Evolutionary conservation across 2,888 invertebrate genomes (phyloP), one percentile per base, ranked within the genome.

Genomic region (Oeneis ivallda): DNA sequence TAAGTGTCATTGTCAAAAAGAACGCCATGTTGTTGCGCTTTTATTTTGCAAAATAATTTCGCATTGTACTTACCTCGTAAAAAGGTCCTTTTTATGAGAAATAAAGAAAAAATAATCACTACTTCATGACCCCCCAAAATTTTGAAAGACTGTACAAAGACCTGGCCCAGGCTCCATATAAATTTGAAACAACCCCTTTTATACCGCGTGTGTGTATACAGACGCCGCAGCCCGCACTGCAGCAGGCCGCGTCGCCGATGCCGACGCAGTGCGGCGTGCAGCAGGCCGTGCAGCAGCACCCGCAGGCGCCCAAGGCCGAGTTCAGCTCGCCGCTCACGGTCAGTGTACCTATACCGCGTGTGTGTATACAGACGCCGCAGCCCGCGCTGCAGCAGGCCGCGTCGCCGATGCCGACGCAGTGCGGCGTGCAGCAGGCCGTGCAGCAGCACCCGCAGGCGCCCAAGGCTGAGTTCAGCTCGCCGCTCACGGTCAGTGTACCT

Each of bases 331-430:
- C 56, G 45, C 47, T 60, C 37, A 49, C 49, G 39, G 37, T 37
- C 4, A 17, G 32, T 52, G n/a, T n/a, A n/a, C n/a, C n/a, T n/a
- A 26, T 26, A 26, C 2, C 26, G 3, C 26, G 26, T 26, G 26
- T 26, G 26, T n/a, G n/a, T 65, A 86, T 82, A 66, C 82, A 80
- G 69, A 70, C 72, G 2, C 78, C 76, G 64, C 86, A 72, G 75
- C 91, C 76, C 74, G 85, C 81, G 69, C 82, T 79, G 71, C 88
- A 86, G 80, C 83, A 87, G 71, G 81, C 85, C 9, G 81, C 92
- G 63, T 83, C 90, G 65, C 76, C 83, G 6, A 80, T 82, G 75
- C 84, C 79, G 65, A 85, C 84, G 69, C 80, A 86, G 0, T 86
- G 85, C 74, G 80, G 80, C 58, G 85, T 89, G 57, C 91, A 86